Evolutionary conservation across 2,113 vertebrate genomes (phyloP).

Genomic region (Microcebus griseorufus): DNA sequence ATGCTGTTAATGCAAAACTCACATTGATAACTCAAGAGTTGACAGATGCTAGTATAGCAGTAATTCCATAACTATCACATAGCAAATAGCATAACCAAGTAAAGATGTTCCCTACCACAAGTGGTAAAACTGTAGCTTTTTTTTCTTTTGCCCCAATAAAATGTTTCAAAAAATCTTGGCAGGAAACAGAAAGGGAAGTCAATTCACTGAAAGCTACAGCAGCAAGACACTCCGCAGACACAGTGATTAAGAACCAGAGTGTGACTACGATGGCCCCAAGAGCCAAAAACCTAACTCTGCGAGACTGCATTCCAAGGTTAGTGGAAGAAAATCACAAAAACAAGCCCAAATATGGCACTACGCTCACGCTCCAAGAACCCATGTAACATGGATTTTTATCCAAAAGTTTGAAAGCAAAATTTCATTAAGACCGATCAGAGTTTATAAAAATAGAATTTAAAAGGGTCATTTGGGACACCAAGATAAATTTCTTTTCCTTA

Average conservation of each 20-base stretch:
- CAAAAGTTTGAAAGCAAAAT: slow-evolving; percentile 26
- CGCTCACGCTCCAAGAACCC: neutral
- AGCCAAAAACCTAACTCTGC: neutral
- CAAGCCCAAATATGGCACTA: slow-evolving; percentile 2
- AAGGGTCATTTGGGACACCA: neutral
- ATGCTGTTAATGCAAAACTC: neutral
- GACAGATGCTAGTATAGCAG: neutral
- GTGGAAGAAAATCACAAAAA: slow-evolving; percentile 47
- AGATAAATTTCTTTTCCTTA: slow-evolving; percentile 41
- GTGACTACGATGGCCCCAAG: neutral
- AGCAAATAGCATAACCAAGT: neutral
- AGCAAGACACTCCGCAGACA: slow-evolving; percentile 2
- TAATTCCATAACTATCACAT: neutral
- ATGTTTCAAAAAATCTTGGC: slow-evolving; percentile 8
- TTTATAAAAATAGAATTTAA: slow-evolving; percentile 43
- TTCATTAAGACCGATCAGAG: neutral
- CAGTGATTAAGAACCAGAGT: neutral
- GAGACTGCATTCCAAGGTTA: neutral
- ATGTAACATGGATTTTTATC: neutral
- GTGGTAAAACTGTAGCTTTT: neutral
- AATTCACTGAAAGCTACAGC: neutral
- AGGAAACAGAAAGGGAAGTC: neutral
- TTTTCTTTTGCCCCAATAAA: neutral
- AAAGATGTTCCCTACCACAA: neutral
- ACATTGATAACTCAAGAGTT: neutral